Evolutionary conservation across 2,888 invertebrate genomes (phyloP).

Genomic region (Hirtodrosophila alboralis): DNA sequence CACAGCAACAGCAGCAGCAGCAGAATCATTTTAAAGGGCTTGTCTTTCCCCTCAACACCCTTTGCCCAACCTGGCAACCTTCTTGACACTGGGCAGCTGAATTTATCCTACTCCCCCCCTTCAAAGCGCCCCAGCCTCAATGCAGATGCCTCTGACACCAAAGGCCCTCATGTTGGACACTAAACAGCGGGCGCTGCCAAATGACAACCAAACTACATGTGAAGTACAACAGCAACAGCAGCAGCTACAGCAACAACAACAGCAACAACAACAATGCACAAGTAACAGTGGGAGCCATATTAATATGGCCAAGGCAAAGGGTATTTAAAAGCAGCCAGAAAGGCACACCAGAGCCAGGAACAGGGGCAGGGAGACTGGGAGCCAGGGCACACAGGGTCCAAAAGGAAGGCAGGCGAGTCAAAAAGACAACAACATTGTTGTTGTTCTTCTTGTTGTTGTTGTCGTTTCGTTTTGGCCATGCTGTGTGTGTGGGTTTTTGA

Average conservation of each 20-base stretch:
- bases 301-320: slow-evolving; percentile 79
- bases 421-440: slow-evolving; percentile 52
- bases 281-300: slow-evolving; percentile 77
- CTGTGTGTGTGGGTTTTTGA: slow-evolving; percentile 73
- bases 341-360: slow-evolving; percentile 44
- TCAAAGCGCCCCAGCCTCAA: slow-evolving; percentile 7
- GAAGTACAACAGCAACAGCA: slow-evolving; percentile 75
- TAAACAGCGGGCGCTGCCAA: slow-evolving; percentile 81
- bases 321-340: slow-evolving; percentile 73
- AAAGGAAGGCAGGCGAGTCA: slow-evolving; percentile 39
- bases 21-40: slow-evolving; percentile 9
- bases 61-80: no score
- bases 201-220: slow-evolving; percentile 79
- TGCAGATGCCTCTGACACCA: slow-evolving; percentile 68
- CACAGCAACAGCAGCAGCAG: slow-evolving; percentile 22
- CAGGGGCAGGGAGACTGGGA: slow-evolving; percentile 14
- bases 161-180: slow-evolving; percentile 80
- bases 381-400: neutral
- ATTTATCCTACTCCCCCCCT: no score
- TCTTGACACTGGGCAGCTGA: no score
- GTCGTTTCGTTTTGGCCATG: slow-evolving; percentile 24
- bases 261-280: slow-evolving; percentile 46
- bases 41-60: slow-evolving; percentile 4
- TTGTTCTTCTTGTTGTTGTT: slow-evolving; percentile 21
- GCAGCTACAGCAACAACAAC: slow-evolving; percentile 42